phyloP scores from a whole-genome alignment of 2,797 vertebrate species.

The Poecile montanus region DNA sequence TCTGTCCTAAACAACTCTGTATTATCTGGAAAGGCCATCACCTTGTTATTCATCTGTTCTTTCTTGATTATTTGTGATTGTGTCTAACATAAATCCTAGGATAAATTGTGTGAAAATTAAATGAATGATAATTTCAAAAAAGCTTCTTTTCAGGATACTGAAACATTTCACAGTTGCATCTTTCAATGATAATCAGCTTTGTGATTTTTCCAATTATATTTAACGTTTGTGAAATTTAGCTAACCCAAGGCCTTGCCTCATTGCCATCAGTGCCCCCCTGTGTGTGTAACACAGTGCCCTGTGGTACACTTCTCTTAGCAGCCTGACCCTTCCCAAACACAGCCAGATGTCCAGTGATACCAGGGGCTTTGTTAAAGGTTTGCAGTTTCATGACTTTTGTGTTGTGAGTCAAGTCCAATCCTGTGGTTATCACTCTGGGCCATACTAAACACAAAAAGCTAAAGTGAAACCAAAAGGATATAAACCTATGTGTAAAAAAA shows the following conservation, averaged over 20 bases:
- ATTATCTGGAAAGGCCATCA: background rate
- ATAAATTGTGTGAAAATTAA: background rate
- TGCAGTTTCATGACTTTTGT: background rate
- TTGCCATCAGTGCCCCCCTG: background rate
- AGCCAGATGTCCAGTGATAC: background rate
- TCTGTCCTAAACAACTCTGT: background rate
- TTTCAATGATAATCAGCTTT: background rate
- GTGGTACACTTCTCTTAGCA: background rate
- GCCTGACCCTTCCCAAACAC: background rate
- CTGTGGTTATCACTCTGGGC: background rate
- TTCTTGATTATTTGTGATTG: background rate
- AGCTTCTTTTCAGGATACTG: background rate
- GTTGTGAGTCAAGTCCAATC: background rate
- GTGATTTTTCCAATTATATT: background rate
- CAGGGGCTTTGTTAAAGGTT: background rate
- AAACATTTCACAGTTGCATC: background rate
- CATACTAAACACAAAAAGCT: background rate
- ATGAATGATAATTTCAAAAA: background rate
- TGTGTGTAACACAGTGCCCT: background rate
- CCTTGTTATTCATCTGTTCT: background rate
- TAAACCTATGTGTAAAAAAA: background rate
- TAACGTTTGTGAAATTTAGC: background rate
- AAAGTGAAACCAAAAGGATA: background rate
- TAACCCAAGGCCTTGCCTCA: background rate
- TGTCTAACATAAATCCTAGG: background rate